Percentiles rank a stretch among this genome's conserved stretches.
Conservation (phyloP, 2,113 vertebrate species). For the Grantiella picta region DNA sequence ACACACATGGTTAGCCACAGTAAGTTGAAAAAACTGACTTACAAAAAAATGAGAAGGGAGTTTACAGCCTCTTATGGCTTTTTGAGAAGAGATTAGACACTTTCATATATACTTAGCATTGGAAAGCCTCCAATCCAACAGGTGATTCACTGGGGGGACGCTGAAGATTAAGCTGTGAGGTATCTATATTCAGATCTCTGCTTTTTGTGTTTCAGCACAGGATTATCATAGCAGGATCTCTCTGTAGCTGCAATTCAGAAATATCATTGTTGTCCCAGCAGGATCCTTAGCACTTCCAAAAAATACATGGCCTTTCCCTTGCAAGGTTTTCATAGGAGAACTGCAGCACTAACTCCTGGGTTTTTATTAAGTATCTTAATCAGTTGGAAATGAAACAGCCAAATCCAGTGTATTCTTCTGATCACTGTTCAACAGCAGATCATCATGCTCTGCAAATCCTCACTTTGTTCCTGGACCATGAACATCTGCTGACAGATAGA, state of each 20-base stretch:
- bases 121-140: neutral
- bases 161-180: neutral
- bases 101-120: neutral
- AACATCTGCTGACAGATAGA: neutral
- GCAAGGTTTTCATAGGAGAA: neutral
- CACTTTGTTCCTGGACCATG: neutral
- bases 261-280: neutral
- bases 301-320: neutral
- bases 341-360: neutral
- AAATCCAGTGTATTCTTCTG: neutral
- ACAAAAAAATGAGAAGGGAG: neutral
- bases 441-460: neutral
- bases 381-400: neutral
- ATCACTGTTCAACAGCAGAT: neutral
- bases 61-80: neutral
- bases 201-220: constrained; percentile 7
- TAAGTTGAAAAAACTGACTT: neutral
- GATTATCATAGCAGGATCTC: neutral
- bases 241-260: neutral
- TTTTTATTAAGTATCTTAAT: neutral
- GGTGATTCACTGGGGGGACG: neutral
- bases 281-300: neutral
- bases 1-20: constrained; percentile 8
- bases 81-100: neutral
- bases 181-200: neutral